Conservation (phyloP, 2,888 invertebrate species). For the Liposcelis brunnea region DNA sequence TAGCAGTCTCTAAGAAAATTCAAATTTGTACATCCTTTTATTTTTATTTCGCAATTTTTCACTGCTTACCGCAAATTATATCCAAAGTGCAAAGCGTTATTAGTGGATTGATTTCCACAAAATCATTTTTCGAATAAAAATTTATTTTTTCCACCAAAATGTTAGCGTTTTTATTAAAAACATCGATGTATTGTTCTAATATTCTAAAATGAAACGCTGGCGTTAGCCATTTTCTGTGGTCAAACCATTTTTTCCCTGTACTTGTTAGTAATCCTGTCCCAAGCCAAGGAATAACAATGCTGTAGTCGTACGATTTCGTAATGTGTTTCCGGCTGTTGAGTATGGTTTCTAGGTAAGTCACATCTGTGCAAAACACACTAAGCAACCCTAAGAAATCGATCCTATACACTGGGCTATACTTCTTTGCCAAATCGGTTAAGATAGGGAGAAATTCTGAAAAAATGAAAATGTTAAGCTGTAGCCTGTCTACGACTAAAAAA, state of each 20-base stretch:
- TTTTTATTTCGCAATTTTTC: no score
- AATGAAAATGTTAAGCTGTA: no score
- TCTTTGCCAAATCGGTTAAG: no score
- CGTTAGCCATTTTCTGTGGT: conserved; percentile 5
- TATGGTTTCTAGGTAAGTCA: background rate
- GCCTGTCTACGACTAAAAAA: no score
- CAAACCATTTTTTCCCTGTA: conserved; percentile 5
- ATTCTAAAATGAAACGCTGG: conserved; percentile 7
- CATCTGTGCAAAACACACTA: no score
- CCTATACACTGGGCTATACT: no score
- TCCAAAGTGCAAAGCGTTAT: conserved; percentile 3
- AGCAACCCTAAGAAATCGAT: no score
- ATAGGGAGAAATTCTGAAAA: no score
- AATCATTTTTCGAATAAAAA: no score
- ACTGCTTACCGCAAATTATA: conserved; percentile 5
- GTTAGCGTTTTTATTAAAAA: conserved; percentile 3
- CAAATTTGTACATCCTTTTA: background rate
- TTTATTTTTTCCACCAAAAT: background rate
- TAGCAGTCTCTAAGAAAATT: conserved; percentile 7
- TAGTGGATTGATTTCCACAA: background rate
- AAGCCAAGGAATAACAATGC: background rate
- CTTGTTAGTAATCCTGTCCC: conserved; percentile 7
- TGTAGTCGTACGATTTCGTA: background rate
- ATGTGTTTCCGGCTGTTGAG: conserved; percentile 1
- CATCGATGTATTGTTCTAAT: conserved; percentile 3